These are phyloP conservation scores for Idaea aversata DNA, from an alignment of 2,888 invertebrate genomes.

Conservation along the genomic window DNA sequence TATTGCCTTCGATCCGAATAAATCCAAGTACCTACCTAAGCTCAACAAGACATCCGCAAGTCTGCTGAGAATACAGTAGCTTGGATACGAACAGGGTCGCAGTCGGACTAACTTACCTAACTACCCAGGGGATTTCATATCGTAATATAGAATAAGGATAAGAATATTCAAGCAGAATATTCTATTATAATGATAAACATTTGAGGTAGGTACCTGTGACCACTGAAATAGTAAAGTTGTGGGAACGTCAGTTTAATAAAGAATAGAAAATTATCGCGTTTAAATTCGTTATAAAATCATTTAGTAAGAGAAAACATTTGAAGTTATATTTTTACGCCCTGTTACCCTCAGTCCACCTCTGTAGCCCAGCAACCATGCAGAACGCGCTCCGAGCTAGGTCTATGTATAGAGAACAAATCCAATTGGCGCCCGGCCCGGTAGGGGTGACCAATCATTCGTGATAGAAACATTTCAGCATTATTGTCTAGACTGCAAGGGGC, in stretches of 20 bases:
- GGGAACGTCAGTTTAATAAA: too few species aligned
- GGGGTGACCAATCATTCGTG: slow-evolving; percentile 3
- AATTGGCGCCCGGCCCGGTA: slow-evolving; percentile 10
- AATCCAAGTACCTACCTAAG: neutral
- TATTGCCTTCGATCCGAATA: neutral
- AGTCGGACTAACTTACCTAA: neutral
- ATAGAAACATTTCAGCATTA: slow-evolving; percentile 14
- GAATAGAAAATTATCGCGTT: too few species aligned
- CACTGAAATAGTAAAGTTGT: too few species aligned
- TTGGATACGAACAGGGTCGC: neutral
- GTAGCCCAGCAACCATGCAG: neutral
- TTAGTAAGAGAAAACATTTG: too few species aligned
- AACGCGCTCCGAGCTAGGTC: neutral
- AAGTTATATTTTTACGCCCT: too few species aligned
- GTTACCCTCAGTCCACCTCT: too few species aligned
- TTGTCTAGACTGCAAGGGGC: slow-evolving; percentile 4
- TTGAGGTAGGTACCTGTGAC: neutral
- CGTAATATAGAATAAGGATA: neutral
- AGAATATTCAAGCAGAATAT: neutral
- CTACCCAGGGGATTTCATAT: neutral
- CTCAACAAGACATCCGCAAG: neutral
- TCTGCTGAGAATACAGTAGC: neutral
- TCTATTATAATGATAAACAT: neutral
- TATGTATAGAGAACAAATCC: slow-evolving; percentile 8
- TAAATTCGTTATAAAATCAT: too few species aligned